Percentiles rank a stretch among this genome's conserved stretches.
phyloP scores from a whole-genome alignment of 2,797 vertebrate genomes.

The Pangasius djambal region DNA sequence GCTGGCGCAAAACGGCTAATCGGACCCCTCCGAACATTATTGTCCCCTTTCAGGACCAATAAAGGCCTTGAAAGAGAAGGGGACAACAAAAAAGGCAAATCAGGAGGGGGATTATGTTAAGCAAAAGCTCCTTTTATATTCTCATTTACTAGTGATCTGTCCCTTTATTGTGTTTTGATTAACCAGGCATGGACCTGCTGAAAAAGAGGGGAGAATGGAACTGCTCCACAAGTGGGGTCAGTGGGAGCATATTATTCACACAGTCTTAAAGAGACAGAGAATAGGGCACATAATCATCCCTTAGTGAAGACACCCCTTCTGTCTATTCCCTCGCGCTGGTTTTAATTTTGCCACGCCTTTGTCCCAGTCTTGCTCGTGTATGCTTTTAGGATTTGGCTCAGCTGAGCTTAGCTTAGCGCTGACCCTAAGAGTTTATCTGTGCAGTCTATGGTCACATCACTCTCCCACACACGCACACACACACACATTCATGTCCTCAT shows the following conservation, averaged over 20 bases:
- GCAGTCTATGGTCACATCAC: conserved; percentile 55
- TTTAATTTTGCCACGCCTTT: conserved; percentile 59
- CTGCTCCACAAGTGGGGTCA: conserved; percentile 56
- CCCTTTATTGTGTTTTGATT: conserved; percentile 66
- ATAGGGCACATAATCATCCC: conserved; percentile 64
- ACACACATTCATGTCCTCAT: conserved; percentile 32
- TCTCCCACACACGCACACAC: conserved; percentile 38
- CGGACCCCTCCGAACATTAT: conserved; percentile 56
- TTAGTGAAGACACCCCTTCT: conserved; percentile 69
- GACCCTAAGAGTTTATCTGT: conserved; percentile 59
- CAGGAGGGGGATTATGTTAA: conserved; percentile 65
- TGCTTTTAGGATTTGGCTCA: conserved; percentile 65
- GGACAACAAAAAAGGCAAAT: conserved; percentile 61
- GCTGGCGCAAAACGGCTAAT: conserved; percentile 59
- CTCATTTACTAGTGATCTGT: conserved; percentile 68
- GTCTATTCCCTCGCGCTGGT: conserved; percentile 50
- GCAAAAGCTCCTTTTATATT: conserved; percentile 66
- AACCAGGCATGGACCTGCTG: conserved; percentile 56
- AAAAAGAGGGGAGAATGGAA: conserved; percentile 52
- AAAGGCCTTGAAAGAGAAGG: conserved; percentile 55
- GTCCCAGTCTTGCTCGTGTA: conserved; percentile 58
- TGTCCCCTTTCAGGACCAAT: conserved; percentile 52
- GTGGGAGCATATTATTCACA: conserved; percentile 65
- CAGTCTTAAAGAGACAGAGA: conserved; percentile 60
- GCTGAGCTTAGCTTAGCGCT: conserved; percentile 74